Conservation (phyloP, 2,113 vertebrate species). For the Numenius arquata region DNA sequence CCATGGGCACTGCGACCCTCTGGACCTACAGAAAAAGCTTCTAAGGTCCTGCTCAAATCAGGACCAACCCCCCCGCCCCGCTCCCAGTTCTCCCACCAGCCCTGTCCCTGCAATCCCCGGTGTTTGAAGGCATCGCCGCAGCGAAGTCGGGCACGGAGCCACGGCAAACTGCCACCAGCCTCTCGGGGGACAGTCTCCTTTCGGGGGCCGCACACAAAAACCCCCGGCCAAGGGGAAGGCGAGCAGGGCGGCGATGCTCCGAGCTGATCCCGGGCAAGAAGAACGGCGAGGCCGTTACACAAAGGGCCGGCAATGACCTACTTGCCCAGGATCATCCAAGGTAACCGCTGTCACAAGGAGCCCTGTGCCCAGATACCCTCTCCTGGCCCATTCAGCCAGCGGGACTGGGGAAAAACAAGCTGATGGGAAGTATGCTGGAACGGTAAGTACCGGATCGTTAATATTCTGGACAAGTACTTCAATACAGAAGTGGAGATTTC, state of each 20-base stretch:
- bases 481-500: conserved; percentile 15
- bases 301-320: conserved; percentile 13
- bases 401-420: background rate
- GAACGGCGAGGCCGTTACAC: background rate
- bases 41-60: background rate
- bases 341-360: background rate
- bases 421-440: background rate
- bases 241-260: background rate
- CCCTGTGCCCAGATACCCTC: background rate
- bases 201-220: background rate
- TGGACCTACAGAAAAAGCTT: background rate
- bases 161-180: background rate
- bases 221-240: background rate
- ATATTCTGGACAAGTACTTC: background rate
- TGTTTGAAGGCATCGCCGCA: accelerated
- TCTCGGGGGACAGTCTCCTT: background rate
- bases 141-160: background rate
- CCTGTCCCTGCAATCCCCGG: accelerated
- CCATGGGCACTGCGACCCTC: background rate
- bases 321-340: conserved; percentile 45
- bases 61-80: background rate
- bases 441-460: background rate
- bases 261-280: background rate
- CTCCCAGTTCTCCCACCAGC: background rate
- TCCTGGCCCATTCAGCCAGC: background rate